Evolutionary conservation across 2,113 vertebrate species (phyloP), one percentile per base, ranked within the genome.

Genomic region (Gymnobelideus leadbeateri): DNA sequence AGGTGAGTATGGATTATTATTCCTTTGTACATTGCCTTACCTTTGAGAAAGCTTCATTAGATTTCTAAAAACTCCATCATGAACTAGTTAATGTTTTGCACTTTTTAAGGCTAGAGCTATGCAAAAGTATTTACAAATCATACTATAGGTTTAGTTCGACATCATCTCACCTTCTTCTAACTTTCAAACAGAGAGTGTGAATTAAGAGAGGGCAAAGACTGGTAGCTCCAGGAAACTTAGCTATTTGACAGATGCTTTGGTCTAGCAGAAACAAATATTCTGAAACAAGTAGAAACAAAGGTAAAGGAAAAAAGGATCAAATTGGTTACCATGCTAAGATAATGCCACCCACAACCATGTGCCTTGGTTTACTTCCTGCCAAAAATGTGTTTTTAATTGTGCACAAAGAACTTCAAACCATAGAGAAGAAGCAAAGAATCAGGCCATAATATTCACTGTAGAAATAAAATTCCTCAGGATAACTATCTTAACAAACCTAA

Each of bases 401-500:
- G 28, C 57, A 24, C 37, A 95, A 16, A 96, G 49, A 95, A 55
- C 51, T 90, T 94, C 37, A 93, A 50, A 68, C n/a, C 93, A 54
- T 61, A 90, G 28, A 19, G 54, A 84, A 94, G 92, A 97, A 24
- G 24, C 46, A 96, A 95, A 95, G 54, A 95, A 57, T 90, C 23
- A 89, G 43, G 28, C 11, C 55, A 47, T 90, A 95, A 51, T 84
- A 93, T 93, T 11, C 89, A 51, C 49, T 94, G 2, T 24, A 31
- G 51, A 93, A 96, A 57, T 84, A 91, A 96, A 95, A 94, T 19
- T 31, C 24, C 0, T 92, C 23, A 51, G 11, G 77, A 93, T 10
- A 94, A 37, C 8, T 50, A n/a, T 25, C 84, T 94, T 37, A 26
- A 24, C 21, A 94, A 7, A 89, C 3, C 90, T 51, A 68, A 25